A percentile compares a stretch with the other conserved stretches of the same genome.
Conservation (phyloP, 2,888 invertebrate genomes). For the Sylvicola fuscatus region DNA sequence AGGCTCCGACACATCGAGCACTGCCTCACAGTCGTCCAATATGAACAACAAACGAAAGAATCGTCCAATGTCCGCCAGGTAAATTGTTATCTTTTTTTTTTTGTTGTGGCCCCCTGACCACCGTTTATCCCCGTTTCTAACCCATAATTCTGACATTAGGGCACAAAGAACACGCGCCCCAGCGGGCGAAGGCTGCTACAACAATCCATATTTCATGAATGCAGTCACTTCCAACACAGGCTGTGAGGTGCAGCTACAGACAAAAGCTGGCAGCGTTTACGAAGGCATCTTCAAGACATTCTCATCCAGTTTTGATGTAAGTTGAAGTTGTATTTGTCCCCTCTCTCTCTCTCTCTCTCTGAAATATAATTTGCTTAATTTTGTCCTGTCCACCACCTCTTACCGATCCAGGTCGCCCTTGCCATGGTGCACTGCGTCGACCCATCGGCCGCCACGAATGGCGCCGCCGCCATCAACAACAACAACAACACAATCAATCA, state of each 20-base stretch:
- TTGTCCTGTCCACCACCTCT: too few relatives aligned
- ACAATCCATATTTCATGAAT: conserved; percentile 79
- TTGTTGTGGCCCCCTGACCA: too few relatives aligned
- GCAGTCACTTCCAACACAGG: conserved; percentile 71
- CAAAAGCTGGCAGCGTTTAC: conserved; percentile 65
- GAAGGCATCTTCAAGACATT: conserved; percentile 83
- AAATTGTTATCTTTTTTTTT: too few relatives aligned
- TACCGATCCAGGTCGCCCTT: conserved; percentile 38
- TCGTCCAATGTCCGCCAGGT: too few relatives aligned
- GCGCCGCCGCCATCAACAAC: not conserved
- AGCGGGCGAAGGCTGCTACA: conserved; percentile 65
- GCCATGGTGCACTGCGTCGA: conserved; percentile 60
- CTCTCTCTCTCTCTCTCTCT: too few relatives aligned
- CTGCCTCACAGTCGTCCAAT: too few relatives aligned
- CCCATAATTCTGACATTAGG: too few relatives aligned
- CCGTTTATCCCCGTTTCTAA: too few relatives aligned
- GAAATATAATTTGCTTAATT: too few relatives aligned
- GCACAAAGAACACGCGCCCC: too few relatives aligned
- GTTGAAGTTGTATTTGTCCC: conserved; percentile 10
- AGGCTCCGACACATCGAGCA: too few relatives aligned
- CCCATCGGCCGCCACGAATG: conserved; percentile 26
- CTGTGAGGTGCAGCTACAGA: conserved; percentile 58
- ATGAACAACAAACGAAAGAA: too few relatives aligned
- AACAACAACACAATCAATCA: conserved; percentile 9
- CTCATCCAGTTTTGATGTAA: conserved; percentile 67